Base-by-base conservation (phyloP, 2,797 vertebrate genomes). In the Selene dorsalis region DNA sequence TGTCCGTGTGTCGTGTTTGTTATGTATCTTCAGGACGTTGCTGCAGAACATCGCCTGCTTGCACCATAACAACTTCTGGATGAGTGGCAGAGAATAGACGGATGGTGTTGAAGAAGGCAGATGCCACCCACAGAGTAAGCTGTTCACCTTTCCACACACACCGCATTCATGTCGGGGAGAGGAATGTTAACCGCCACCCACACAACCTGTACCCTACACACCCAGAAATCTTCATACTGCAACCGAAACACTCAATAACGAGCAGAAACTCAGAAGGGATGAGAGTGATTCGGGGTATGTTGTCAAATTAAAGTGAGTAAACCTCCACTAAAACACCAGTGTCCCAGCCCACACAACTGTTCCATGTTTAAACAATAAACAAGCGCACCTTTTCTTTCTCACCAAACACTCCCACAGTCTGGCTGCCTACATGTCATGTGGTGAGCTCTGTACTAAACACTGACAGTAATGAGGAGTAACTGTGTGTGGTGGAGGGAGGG, bases 311-410 rank as follows among this genome's bases (percentile, higher is more conserved):
- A 82, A 62, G 65, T 55, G 69, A 22, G 61, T 16, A 22, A 59
- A 68, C 18, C 79, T 88, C 68, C 67, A 76, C 45, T 39, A 53
- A 78, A 80, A 80, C 79, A 60, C 41, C 80, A 68, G 62, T 58
- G 41, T 39, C 18, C 20, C 30, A n/a, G 63, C 70, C 63, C 73
- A 80, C 61, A 43, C 56, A 39, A 69, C 55, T 30, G 47, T 52
- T 63, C 17, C 58, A 26, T n/a, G 10, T 60, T 47, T 48, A 56
- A 75, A 73, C 70, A 73, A 69, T 55, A 84, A 80, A 77, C 77
- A 83, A 52, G 57, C 47, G n/a, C 24, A 75, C 47, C 56, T 77
- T 66, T 69, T 86, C 48, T 53, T 71, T 76, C 48, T 69, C 68
- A 64, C 57, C 58, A 74, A 79, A 79, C 60, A 80, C 67, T 69